Conservation (phyloP, 2,888 invertebrate species). For the Dryobotodes eremita region DNA sequence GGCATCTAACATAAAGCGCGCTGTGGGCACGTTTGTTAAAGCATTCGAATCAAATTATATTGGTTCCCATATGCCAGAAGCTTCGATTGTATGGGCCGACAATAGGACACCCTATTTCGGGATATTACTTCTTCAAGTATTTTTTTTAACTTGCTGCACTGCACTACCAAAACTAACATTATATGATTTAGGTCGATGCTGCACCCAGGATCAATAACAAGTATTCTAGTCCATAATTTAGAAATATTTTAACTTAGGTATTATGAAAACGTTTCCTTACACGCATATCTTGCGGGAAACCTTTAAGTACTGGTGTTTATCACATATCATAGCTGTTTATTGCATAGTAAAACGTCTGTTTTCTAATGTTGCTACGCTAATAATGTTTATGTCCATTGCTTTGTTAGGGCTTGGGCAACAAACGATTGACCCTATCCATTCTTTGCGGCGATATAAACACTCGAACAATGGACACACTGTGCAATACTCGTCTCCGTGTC, state of each 20-base stretch:
- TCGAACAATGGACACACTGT: conserved; percentile 44
- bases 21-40: conserved; percentile 63
- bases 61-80: conserved; percentile 46
- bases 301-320: conserved; percentile 61
- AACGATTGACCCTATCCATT: conserved; percentile 60
- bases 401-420: conserved; percentile 57
- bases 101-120: conserved; percentile 27
- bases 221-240: neutral
- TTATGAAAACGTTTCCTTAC: conserved; percentile 16
- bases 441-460: conserved; percentile 52
- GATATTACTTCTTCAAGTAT: neutral
- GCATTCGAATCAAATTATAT: conserved; percentile 61
- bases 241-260: conserved; percentile 12
- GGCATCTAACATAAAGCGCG: conserved; percentile 65
- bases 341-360: conserved; percentile 58
- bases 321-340: conserved; percentile 61
- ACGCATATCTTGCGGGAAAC: conserved; percentile 27
- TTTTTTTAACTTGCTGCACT: neutral
- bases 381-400: conserved; percentile 58
- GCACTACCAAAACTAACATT: neutral
- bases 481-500: conserved; percentile 36
- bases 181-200: neutral
- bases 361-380: conserved; percentile 51
- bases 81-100: conserved; percentile 40
- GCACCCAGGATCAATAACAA: neutral